Base-by-base conservation (phyloP, 2,113 vertebrate species). In the Oncorhynchus masou region DNA sequence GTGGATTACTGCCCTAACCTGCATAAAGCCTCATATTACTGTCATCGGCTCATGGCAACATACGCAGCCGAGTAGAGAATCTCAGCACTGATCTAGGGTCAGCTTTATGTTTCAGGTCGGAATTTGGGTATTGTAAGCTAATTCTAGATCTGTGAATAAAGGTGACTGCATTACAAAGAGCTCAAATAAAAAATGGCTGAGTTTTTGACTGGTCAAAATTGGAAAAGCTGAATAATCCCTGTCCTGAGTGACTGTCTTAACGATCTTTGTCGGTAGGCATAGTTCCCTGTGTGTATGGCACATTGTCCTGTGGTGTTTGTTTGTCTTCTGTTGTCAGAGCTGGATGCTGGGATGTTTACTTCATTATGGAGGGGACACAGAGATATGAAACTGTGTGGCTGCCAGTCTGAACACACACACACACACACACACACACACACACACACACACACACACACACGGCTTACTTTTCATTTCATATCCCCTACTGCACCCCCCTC, bases 401-500 rank as follows among this genome's bases (percentile, higher is more conserved):
- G 59, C 62, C 59, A 75, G 78, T 77, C 57, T 51, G 75, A 79
- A 79, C 74, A 51, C n/a, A 13, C 57, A 0, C 34, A 8, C 7
- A 0, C 34, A 8, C 7, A 0, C 34, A 2, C 34, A 1, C 34
- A 39, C 6, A 8, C 34, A 39, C 34, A 8, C 34, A 39, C 34
- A 8, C 31, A 34, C 31, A 6, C 31, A 34, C 68, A 34, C 83
- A 81, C 62, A 3, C 59, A 71, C 68, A 45, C 83, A 81, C 62
- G 80, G 16, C 77, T 82, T 79, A 76, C 72, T 83, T 74, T 79
- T 81, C 8, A 45, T 74, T 79, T 81, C 8, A 45, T 2, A 45
- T 80, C 81, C 82, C 84, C 84, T 86, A 83, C 15, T 80, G 84
- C 87, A 76, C 84, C 83, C 79, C 85, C 80, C 77, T 84, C 71